Evolutionary conservation across 2,113 vertebrate species (phyloP).

Genomic region (Vimba vimba): DNA sequence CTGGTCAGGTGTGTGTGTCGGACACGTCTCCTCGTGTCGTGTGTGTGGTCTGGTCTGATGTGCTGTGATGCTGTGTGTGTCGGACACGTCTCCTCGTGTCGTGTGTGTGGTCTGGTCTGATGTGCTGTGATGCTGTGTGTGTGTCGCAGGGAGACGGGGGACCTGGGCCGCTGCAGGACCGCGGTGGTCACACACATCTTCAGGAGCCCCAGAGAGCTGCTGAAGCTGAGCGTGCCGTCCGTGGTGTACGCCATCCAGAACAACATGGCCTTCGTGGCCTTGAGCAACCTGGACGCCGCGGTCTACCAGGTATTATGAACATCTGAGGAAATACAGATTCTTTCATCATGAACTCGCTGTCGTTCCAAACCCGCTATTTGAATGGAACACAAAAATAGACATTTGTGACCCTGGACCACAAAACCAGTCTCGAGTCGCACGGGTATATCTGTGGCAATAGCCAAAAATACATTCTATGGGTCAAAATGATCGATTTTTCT

Average conservation of each 20-base stretch:
- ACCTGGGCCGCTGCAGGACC: slow-evolving; percentile 73
- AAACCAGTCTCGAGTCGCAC: too few relatives aligned
- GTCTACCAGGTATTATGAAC: slow-evolving; percentile 85
- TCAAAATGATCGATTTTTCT: too few relatives aligned
- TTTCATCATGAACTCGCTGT: background rate
- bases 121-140: background rate
- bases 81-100: background rate
- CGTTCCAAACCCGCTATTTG: too few relatives aligned
- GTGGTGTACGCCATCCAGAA: slow-evolving; percentile 95
- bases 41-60: background rate
- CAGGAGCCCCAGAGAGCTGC: slow-evolving; percentile 84
- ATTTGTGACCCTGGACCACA: too few relatives aligned
- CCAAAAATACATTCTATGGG: too few relatives aligned
- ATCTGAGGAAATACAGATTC: background rate
- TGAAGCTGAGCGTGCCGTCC: slow-evolving; percentile 93
- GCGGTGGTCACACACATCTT: slow-evolving; percentile 84
- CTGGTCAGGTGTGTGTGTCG: slow-evolving; percentile 79
- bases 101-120: too few relatives aligned
- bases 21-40: background rate
- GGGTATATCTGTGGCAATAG: too few relatives aligned
- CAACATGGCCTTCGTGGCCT: slow-evolving; percentile 95
- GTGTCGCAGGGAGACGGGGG: slow-evolving; percentile 86
- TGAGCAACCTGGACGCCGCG: slow-evolving; percentile 96
- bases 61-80: slow-evolving; percentile 32
- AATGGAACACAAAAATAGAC: too few relatives aligned